A percentile compares a stretch with the other conserved stretches of the same genome.
Evolutionary conservation across 2,113 vertebrate genomes (phyloP).

Genomic region (Aleadryas rufinucha): DNA sequence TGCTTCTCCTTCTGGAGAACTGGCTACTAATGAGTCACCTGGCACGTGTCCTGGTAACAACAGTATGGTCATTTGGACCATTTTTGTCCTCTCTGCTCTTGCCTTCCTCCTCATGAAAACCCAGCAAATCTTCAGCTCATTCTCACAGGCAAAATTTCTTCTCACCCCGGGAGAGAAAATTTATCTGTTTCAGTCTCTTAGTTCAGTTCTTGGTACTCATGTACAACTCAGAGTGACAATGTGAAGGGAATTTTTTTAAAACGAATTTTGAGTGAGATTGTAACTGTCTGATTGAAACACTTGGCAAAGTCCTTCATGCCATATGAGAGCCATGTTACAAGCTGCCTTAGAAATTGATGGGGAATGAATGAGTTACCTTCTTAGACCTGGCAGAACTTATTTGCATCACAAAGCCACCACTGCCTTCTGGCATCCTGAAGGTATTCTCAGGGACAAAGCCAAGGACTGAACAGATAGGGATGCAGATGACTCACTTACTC

Average conservation of each 20-base stretch:
- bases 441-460: neutral
- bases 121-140: neutral
- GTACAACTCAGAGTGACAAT: neutral
- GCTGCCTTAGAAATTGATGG: neutral
- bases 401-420: slow-evolving; percentile 1
- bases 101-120: neutral
- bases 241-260: neutral
- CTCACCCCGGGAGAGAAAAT: neutral
- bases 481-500: neutral
- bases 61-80: neutral
- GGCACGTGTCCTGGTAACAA: neutral
- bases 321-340: neutral
- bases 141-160: neutral
- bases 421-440: neutral
- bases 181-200: neutral
- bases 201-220: neutral
- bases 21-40: neutral
- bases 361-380: neutral
- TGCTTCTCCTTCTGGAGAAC: neutral
- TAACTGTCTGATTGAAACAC: neutral
- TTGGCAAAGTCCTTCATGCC: neutral
- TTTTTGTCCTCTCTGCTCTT: neutral
- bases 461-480: neutral
- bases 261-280: neutral
- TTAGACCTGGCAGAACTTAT: neutral